These are phyloP conservation scores for Drosophila atroscutellata DNA, from an alignment of 2,888 invertebrate genomes.

Conservation along the genomic window DNA sequence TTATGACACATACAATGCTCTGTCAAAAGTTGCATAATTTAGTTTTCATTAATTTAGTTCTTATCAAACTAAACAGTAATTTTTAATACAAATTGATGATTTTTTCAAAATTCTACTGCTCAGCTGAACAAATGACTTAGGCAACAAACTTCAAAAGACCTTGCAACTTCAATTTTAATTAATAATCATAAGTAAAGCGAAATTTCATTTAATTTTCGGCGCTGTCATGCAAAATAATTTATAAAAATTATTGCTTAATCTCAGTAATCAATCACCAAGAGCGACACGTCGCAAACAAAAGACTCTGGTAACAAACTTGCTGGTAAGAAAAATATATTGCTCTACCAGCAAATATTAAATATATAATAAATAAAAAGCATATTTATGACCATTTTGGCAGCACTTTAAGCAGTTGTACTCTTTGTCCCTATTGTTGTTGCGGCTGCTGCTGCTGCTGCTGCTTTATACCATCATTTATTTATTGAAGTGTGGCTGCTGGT, in stretches of 20 bases:
- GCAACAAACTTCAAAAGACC: constrained; percentile 36
- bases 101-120: background rate
- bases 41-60: background rate
- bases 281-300: constrained; percentile 59
- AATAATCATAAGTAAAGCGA: constrained; percentile 20
- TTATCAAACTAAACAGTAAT: background rate
- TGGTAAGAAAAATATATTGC: constrained; percentile 30
- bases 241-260: constrained; percentile 60
- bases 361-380: constrained; percentile 69
- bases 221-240: constrained; percentile 75
- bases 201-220: constrained; percentile 33
- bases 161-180: constrained; percentile 12
- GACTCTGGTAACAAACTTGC: constrained; percentile 62
- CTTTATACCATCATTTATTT: constrained; percentile 70
- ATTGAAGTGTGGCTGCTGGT: constrained; percentile 66
- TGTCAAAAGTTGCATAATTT: background rate
- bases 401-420: constrained; percentile 35
- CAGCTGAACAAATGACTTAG: constrained; percentile 44
- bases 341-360: constrained; percentile 43
- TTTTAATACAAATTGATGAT: background rate
- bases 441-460: constrained; percentile 33
- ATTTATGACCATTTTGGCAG: constrained; percentile 50
- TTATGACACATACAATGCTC: too few species aligned
- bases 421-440: constrained; percentile 25
- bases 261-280: constrained; percentile 66